Evolutionary conservation across 2,113 vertebrate species (phyloP).

Genomic region (Epinephelus fuscoguttatus): DNA sequence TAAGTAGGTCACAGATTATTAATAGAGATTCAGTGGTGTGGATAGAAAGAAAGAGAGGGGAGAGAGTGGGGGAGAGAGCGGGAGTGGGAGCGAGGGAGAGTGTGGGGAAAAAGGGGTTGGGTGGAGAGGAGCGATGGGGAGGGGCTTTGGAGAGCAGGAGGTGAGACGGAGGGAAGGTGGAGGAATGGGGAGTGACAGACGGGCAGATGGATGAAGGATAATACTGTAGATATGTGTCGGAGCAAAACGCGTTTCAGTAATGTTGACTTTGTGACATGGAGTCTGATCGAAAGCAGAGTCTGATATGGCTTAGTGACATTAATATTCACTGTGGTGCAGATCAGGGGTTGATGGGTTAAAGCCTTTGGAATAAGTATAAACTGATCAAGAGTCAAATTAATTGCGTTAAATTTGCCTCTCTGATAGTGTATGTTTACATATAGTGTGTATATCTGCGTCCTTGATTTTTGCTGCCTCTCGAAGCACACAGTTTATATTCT

Average conservation of each 20-base stretch:
- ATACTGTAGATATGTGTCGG: conserved; percentile 59
- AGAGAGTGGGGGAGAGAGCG: conserved; percentile 57
- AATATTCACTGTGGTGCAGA: conserved; percentile 22
- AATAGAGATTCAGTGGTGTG: conserved; percentile 87
- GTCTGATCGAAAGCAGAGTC: conserved; percentile 54
- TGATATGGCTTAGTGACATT: conserved; percentile 58
- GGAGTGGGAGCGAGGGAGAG: conserved; percentile 26
- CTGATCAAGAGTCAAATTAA: conserved; percentile 3
- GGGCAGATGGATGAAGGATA: conserved; percentile 78
- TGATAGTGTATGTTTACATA: not conserved
- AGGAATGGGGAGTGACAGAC: conserved; percentile 70
- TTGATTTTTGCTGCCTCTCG: not conserved
- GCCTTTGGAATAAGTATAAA: conserved; percentile 8
- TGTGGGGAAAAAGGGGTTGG: conserved; percentile 55
- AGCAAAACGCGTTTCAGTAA: conserved; percentile 63
- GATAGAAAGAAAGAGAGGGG: conserved; percentile 79
- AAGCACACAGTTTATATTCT: conserved; percentile 23
- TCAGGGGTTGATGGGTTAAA: conserved; percentile 30
- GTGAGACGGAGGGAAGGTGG: conserved; percentile 67
- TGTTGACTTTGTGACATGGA: conserved; percentile 67
- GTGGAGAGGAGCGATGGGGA: conserved; percentile 43
- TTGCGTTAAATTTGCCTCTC: not conserved
- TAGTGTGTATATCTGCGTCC: not conserved
- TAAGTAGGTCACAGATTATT: conserved; percentile 90
- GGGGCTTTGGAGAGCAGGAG: conserved; percentile 55